Percentiles rank a stretch among this genome's conserved stretches.
Conservation (phyloP, 2,888 invertebrate species). For the Perizoma flavofasciatum region DNA sequence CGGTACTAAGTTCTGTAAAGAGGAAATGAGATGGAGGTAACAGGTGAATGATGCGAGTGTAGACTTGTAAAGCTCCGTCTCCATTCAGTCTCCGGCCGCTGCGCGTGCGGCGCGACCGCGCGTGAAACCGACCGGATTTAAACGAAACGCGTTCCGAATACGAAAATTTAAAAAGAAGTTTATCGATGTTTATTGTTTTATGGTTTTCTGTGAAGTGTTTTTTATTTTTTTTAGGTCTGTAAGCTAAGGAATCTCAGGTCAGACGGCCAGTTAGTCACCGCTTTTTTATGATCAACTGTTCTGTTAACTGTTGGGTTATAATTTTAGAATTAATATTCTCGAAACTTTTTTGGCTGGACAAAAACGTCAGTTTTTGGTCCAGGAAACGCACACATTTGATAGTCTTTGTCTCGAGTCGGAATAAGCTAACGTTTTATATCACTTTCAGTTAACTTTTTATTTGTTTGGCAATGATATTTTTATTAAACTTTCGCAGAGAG, state of each 20-base stretch:
- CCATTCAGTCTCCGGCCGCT: conserved; percentile 76
- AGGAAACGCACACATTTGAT: conserved; percentile 3
- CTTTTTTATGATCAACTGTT: conserved; percentile 51
- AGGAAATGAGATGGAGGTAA: conserved; percentile 53
- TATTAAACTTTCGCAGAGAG: not conserved
- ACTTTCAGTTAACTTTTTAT: no score
- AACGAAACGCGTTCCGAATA: conserved; percentile 61
- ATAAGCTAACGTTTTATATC: not conserved
- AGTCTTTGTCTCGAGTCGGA: conserved; percentile 1
- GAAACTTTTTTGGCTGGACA: conserved; percentile 15
- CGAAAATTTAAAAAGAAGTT: conserved; percentile 63
- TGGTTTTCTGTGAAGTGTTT: conserved; percentile 54
- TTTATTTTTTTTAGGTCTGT: conserved; percentile 36
- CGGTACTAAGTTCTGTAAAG: conserved; percentile 44
- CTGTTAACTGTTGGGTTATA: conserved; percentile 41
- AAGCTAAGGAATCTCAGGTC: conserved; percentile 38
- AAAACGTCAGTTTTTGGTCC: conserved; percentile 12
- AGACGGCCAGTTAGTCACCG: conserved; percentile 45
- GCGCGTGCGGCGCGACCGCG: conserved; percentile 73
- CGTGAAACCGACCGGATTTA: conserved; percentile 49
- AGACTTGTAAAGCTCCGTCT: conserved; percentile 52
- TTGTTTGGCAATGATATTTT: not conserved
- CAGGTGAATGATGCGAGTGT: conserved; percentile 62
- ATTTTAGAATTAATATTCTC: conserved; percentile 31
- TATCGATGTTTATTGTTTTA: conserved; percentile 61